phyloP scores from a whole-genome alignment of 2,888 invertebrate species.

The Cyrtodaria siliqua region DNA sequence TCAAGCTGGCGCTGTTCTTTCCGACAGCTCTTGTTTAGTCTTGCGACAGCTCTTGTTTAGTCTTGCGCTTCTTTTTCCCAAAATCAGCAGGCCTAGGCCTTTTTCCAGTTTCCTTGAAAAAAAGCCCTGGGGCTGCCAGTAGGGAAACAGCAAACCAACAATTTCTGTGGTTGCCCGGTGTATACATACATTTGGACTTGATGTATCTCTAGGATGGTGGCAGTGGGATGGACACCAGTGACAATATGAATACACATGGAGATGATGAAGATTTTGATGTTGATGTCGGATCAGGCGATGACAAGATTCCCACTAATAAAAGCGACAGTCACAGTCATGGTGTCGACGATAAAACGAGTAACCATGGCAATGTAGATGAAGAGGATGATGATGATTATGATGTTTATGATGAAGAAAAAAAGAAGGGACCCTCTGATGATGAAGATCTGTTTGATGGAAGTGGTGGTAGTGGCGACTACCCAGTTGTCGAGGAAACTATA shows the following conservation, averaged over 20 bases:
- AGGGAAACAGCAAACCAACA: too few species aligned
- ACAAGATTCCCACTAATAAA: conserved; percentile 9
- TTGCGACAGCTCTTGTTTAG: too few species aligned
- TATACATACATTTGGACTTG: not conserved
- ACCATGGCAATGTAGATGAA: not conserved
- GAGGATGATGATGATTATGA: conserved; percentile 15
- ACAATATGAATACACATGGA: conserved; percentile 3
- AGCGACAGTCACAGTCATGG: not conserved
- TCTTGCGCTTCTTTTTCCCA: too few species aligned
- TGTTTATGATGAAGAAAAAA: conserved; percentile 6
- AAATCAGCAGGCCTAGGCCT: too few species aligned
- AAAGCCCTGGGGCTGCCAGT: too few species aligned
- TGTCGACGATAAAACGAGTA: too few species aligned
- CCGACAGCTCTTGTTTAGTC: too few species aligned
- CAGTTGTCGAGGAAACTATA: conserved; percentile 7
- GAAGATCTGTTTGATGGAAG: conserved; percentile 22
- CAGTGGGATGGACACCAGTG: not conserved
- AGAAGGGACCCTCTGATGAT: conserved; percentile 6
- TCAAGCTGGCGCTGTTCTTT: too few species aligned
- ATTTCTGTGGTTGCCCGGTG: too few species aligned
- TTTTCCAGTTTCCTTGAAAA: too few species aligned
- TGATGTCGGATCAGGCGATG: conserved; percentile 14
- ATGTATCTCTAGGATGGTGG: not conserved
- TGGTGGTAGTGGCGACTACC: not conserved
- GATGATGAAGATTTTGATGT: conserved; percentile 36